These are phyloP conservation scores for Bombyx mandarina DNA, from an alignment of 1,140 invertebrate species.

Conservation along the genomic window DNA sequence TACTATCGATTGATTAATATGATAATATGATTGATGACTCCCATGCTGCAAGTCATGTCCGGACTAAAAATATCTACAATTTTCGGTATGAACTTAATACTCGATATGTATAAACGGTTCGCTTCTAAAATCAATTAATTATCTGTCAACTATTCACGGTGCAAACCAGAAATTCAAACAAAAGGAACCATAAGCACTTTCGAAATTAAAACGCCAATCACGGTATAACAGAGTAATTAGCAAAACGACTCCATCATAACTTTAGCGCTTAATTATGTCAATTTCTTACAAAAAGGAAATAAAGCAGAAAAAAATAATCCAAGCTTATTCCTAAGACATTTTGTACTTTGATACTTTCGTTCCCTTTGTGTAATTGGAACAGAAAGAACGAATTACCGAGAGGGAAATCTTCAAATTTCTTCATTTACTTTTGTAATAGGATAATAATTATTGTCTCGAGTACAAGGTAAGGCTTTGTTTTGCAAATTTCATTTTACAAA, in stretches of 20 bases:
- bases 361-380: slow-evolving; percentile 22
- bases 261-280: slow-evolving; percentile 18
- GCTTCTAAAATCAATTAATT: not conserved
- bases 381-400: slow-evolving; percentile 24
- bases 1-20: too few species aligned
- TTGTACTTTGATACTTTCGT: slow-evolving; percentile 21
- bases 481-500: too few species aligned
- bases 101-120: not conserved
- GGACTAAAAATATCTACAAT: too few species aligned
- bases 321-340: slow-evolving; percentile 18
- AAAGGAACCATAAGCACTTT: slow-evolving; percentile 5
- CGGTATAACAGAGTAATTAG: slow-evolving; percentile 14
- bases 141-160: too few species aligned
- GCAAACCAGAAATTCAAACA: too few species aligned
- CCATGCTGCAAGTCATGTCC: too few species aligned
- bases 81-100: too few species aligned
- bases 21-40: too few species aligned
- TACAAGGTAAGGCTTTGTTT: not conserved
- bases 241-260: slow-evolving; percentile 17
- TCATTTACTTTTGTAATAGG: slow-evolving; percentile 30
- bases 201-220: slow-evolving; percentile 11
- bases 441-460: slow-evolving; percentile 27
- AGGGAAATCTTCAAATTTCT: slow-evolving; percentile 25
- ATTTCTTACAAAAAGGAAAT: slow-evolving; percentile 12
- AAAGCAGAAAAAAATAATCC: slow-evolving; percentile 21